Evolutionary conservation across 1,140 invertebrate genomes (phyloP).

Genomic region (Brachionus plicatilis): DNA sequence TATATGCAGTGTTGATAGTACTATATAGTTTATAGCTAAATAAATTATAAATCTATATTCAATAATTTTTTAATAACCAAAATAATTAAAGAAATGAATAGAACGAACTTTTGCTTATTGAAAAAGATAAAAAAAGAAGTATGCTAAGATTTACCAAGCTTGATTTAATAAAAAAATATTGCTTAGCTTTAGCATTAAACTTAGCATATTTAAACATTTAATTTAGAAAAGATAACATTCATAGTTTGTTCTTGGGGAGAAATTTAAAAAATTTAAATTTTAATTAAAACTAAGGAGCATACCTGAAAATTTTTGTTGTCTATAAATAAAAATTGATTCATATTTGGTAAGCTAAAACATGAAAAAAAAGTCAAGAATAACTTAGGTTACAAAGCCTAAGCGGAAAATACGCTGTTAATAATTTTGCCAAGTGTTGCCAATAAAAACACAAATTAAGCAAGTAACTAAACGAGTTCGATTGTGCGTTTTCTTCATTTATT

Average conservation of each 20-base stretch:
- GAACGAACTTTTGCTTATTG: background rate
- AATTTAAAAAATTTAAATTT: too few species aligned
- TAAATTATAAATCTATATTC: background rate
- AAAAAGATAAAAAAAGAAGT: background rate
- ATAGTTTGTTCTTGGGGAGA: background rate
- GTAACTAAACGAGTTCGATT: background rate
- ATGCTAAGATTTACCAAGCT: background rate
- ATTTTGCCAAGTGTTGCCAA: background rate
- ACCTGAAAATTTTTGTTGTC: background rate
- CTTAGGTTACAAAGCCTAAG: background rate
- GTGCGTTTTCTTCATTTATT: background rate
- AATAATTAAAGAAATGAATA: background rate
- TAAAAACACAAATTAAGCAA: background rate
- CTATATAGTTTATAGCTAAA: background rate
- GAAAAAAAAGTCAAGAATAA: background rate
- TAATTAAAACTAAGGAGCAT: background rate
- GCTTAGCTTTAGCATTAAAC: background rate
- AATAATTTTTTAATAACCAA: background rate
- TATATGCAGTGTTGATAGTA: background rate
- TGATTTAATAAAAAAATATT: background rate
- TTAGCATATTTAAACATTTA: background rate
- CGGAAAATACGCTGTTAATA: background rate
- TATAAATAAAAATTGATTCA: background rate
- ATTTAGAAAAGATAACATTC: background rate
- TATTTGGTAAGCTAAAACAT: too few species aligned